Percentiles rank a stretch among this genome's conserved stretches.
These are phyloP conservation scores for Ormia ochracea DNA, from an alignment of 2,888 invertebrate genomes.

Conservation along the genomic window DNA sequence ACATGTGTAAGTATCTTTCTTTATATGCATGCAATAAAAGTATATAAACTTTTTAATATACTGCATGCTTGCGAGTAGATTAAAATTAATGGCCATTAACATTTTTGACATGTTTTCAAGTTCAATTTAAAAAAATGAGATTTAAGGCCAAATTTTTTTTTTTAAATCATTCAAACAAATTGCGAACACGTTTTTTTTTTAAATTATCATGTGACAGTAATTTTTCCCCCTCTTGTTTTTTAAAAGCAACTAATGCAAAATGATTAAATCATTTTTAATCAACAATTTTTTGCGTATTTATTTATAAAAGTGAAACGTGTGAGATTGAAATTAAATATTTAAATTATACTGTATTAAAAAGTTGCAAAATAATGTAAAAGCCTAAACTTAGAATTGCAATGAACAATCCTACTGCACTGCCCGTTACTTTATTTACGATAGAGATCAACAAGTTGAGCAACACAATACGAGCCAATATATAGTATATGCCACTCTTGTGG, in stretches of 20 bases:
- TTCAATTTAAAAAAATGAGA: conserved; percentile 50
- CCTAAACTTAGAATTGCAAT: too few relatives aligned
- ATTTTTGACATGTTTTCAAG: conserved; percentile 52
- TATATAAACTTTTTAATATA: neutral
- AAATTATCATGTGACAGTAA: conserved; percentile 15
- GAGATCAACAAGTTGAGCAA: too few relatives aligned
- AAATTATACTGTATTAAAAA: too few relatives aligned
- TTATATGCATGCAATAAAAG: neutral
- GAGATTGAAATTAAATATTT: neutral
- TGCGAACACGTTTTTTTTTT: conserved; percentile 32
- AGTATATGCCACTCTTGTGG: too few relatives aligned
- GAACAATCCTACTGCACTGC: too few relatives aligned
- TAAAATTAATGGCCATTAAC: conserved; percentile 15
- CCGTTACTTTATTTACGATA: too few relatives aligned
- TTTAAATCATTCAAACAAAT: conserved; percentile 27
- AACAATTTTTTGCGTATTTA: neutral
- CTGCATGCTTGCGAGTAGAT: neutral
- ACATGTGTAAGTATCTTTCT: too few relatives aligned
- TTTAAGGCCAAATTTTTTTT: conserved; percentile 35
- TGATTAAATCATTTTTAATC: neutral
- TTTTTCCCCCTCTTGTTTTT: neutral
- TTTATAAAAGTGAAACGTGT: neutral
- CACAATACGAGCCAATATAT: too few relatives aligned
- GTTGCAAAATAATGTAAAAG: too few relatives aligned
- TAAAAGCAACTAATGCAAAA: neutral